A percentile compares a stretch with the other conserved stretches of the same genome.
Conservation (phyloP, 2,888 invertebrate species). For the Cistogaster globosa region DNA sequence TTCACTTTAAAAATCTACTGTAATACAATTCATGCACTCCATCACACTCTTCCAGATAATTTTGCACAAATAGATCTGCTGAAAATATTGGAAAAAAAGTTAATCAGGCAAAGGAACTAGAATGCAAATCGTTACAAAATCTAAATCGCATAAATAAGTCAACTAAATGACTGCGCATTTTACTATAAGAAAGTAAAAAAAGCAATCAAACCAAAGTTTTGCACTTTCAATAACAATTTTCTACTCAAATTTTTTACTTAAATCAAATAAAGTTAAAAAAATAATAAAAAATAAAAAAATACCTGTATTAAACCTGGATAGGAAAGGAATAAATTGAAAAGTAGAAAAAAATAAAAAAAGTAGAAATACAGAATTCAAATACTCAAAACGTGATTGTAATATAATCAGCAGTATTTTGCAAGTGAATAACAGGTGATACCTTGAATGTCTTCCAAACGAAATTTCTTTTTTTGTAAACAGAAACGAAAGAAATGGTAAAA, state of each 20-base stretch:
- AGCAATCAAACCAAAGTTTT: slow-evolving; percentile 48
- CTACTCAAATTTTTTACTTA: slow-evolving; percentile 68
- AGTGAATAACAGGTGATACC: slow-evolving; percentile 47
- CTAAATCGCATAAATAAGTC: slow-evolving; percentile 2
- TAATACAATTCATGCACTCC: slow-evolving; percentile 38
- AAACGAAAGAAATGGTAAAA: not conserved
- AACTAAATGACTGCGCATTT: slow-evolving; percentile 62
- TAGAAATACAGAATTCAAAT: slow-evolving; percentile 53
- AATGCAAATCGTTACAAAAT: slow-evolving; percentile 42
- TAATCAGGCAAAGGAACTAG: not conserved
- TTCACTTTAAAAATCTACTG: slow-evolving; percentile 3
- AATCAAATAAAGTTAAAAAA: slow-evolving; percentile 32
- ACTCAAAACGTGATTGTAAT: slow-evolving; percentile 70
- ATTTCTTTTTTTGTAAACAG: slow-evolving; percentile 21
- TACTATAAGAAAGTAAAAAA: slow-evolving; percentile 1
- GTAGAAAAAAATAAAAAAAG: slow-evolving; percentile 15
- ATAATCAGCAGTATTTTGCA: slow-evolving; percentile 64
- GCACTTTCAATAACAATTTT: slow-evolving; percentile 70
- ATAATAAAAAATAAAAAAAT: slow-evolving; percentile 6
- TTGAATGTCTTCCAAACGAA: slow-evolving; percentile 37
- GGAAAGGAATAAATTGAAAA: slow-evolving; percentile 38
- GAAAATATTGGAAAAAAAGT: slow-evolving; percentile 13
- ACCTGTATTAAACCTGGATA: slow-evolving; percentile 2
- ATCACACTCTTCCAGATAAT: slow-evolving; percentile 5
- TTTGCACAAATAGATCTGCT: slow-evolving; percentile 10